Evolutionary conservation across 2,797 vertebrate genomes (phyloP).

Genomic region (Tragelaphus oryx): DNA sequence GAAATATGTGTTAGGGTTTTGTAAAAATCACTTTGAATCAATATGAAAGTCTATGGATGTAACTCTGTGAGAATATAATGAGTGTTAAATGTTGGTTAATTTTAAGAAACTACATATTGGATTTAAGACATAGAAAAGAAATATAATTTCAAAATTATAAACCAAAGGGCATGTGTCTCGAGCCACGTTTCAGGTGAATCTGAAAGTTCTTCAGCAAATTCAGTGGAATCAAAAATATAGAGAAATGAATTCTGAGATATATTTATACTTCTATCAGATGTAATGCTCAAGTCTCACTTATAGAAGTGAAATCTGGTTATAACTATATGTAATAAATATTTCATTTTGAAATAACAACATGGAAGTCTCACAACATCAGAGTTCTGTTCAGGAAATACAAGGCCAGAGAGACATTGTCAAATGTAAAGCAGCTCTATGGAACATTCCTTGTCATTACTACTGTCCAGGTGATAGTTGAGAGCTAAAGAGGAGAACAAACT

Average conservation of each 20-base stretch:
- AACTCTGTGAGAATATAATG: not conserved
- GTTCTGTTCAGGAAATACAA: not conserved
- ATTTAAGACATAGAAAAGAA: not conserved
- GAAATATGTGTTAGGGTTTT: not conserved
- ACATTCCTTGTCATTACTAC: fast-evolving
- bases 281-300: not conserved
- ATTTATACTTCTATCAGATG: not conserved
- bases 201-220: not conserved
- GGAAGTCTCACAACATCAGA: not conserved
- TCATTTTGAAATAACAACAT: not conserved
- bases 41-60: not conserved
- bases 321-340: not conserved
- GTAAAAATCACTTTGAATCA: not conserved
- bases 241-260: not conserved
- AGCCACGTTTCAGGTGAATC: not conserved
- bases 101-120: not conserved
- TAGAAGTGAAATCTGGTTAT: not conserved
- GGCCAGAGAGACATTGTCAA: not conserved
- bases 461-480: not conserved
- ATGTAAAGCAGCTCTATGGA: not conserved
- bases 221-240: not conserved
- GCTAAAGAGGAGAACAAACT: not conserved
- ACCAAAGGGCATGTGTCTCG: not conserved
- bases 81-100: not conserved
- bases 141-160: slow-evolving; percentile 8